Evolutionary conservation across 1,140 invertebrate species (phyloP).

Genomic region (Himalopsyche phryganea): DNA sequence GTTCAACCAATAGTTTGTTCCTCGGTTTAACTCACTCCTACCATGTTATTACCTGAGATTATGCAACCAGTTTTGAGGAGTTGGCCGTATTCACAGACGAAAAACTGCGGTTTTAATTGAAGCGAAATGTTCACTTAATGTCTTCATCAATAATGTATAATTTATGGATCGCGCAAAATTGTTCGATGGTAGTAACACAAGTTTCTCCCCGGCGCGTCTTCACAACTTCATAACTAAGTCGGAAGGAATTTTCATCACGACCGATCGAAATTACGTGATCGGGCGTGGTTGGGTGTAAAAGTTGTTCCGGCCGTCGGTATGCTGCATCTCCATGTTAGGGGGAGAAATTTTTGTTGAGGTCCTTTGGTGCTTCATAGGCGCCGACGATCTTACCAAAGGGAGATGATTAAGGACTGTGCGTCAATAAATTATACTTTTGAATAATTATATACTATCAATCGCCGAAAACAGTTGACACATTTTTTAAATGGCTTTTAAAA

Average conservation of each 20-base stretch:
- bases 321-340: too few relatives aligned
- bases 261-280: conserved; percentile 11
- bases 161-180: conserved; percentile 29
- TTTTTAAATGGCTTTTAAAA: too few relatives aligned
- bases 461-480: too few relatives aligned
- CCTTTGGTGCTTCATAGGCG: background rate
- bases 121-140: conserved; percentile 33
- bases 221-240: background rate
- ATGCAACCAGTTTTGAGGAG: background rate
- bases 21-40: too few relatives aligned
- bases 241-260: conserved; percentile 8
- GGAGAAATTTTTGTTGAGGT: background rate
- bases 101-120: conserved; percentile 31
- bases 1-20: too few relatives aligned
- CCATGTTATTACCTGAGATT: background rate
- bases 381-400: background rate
- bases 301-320: too few relatives aligned
- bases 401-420: too few relatives aligned
- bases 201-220: conserved; percentile 1
- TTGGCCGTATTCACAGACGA: conserved; percentile 7
- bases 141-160: conserved; percentile 34
- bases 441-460: too few relatives aligned
- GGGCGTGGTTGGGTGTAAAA: background rate
- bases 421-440: too few relatives aligned
- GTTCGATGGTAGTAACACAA: conserved; percentile 6